Percentiles rank a stretch among this genome's conserved stretches.
These are phyloP conservation scores for Cyprinodon variegatus DNA, from an alignment of 2,113 vertebrate species.

Conservation along the genomic window DNA sequence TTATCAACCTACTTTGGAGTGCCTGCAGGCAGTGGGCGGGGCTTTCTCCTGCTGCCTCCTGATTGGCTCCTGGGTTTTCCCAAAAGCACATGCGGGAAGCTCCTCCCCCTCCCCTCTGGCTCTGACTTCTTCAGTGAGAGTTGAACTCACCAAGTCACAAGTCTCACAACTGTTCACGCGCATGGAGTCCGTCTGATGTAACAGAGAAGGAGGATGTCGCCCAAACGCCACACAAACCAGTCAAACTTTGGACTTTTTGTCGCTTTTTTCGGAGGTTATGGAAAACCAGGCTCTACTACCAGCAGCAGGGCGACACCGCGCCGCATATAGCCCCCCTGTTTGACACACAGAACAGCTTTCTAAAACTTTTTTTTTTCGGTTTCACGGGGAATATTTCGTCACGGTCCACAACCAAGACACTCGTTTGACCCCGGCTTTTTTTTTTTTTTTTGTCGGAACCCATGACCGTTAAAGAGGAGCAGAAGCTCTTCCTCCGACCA, in stretches of 20 bases:
- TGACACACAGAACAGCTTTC: slow-evolving; percentile 5
- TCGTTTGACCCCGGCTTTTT: not conserved
- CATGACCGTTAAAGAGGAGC: slow-evolving; percentile 37
- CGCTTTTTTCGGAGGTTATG: not conserved
- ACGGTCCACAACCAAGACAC: not conserved
- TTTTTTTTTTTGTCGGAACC: slow-evolving; percentile 12
- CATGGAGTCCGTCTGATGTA: not conserved
- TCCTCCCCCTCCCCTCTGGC: slow-evolving; percentile 42
- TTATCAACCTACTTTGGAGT: not conserved
- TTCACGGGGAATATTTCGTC: slow-evolving; percentile 17
- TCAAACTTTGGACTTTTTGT: not conserved
- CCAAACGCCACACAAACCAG: not conserved
- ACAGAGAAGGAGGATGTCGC: not conserved
- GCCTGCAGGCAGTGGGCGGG: not conserved
- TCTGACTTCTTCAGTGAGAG: slow-evolving; percentile 24
- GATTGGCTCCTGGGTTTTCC: slow-evolving; percentile 40
- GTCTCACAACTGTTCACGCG: slow-evolving; percentile 13
- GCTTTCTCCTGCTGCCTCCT: slow-evolving; percentile 9
- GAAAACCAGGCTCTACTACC: not conserved
- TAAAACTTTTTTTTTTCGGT: not conserved
- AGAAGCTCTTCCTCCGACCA: slow-evolving; percentile 19
- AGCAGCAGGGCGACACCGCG: not conserved
- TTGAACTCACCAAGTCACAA: slow-evolving; percentile 25
- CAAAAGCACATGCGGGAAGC: slow-evolving; percentile 59
- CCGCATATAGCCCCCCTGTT: not conserved